Base-by-base conservation (phyloP, 2,797 vertebrate genomes). In the Fistularia commersonii region DNA sequence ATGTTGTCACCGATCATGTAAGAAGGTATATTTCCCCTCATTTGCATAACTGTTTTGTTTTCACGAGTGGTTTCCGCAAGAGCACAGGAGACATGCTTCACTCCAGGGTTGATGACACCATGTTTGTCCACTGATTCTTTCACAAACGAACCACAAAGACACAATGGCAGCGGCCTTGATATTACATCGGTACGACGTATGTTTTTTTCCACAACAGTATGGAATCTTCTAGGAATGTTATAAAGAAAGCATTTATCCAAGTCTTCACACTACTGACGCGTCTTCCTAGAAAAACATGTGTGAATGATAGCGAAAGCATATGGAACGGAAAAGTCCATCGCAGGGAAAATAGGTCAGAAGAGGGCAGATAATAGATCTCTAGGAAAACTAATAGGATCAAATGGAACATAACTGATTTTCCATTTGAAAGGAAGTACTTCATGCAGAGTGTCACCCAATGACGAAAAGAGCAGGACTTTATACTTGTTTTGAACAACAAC, bases 241-340 rank as follows among this genome's bases (percentile, higher is more conserved):
- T 23, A 4, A 23, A 23, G 11, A 61, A 64, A 63, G 46, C 14
- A 41, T 35, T 2, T 43, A 31, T 55, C 52, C 37, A 33, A 53
- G 57, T 72, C 64, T 45, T 55, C 36, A 59, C 58, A 58, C 47
- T 38, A 6, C 47, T 23, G 43, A 54, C 41, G 47, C 47, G 53
- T 58, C 12, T 45, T 72, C 32, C 5, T 8, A 54, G 52, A 63
- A 62, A 55, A 64, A 50, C 56, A 61, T 47, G 42, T 48, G 13
- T 36, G 48, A 15, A 48, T 59, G 56, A 41, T 37, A 54, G 55
- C 57, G 39, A 61, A 64, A 32, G 54, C 58, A 72, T 59, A 66
- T 40, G 8, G 6, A 50, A 39, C 55, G 40, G 47, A 35, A 42
- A 5, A 51, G 10, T 43, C 23, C 12, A 14, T 3, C 41, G 7